Base-by-base conservation (phyloP, 2,888 invertebrate species). In the Synanthedon myopaeformis region DNA sequence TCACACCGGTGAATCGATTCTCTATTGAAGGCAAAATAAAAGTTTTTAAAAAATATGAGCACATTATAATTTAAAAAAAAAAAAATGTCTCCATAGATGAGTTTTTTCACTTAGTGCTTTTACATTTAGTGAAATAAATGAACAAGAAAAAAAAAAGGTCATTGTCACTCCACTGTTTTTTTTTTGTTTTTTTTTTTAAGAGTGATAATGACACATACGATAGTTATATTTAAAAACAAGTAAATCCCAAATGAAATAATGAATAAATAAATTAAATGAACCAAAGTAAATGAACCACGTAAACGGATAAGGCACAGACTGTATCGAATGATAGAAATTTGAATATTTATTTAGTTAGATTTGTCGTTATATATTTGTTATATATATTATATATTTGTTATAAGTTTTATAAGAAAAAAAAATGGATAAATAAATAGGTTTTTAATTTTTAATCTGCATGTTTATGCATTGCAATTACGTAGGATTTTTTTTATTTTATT, bases 281-380 rank as follows among this genome's bases (percentile, higher is more conserved):
- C 4, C 12, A 5, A 42, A 42, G 3, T n/a, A 6, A 45, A 13
- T 45, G 6, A 45, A 13, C 64, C 3, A 58, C 49, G 59, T 57
- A 61, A 63, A 61, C 61, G 68, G 67, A 64, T 58, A 57, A 62
- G 49, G 67, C 69, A 66, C 62, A 61, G 66, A 62, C 58, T 65
- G 63, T 63, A 59, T 61, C 60, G 57, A 54, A 65, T 64, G 56
- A 61, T 57, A 59, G 59, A 54, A 58, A 61, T 61, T n/a, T 64
- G 59, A 55, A 58, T 58, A 8, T 10, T 35, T 56, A 57, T 63
- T 61, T 59, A 59, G 58, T 60, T 60, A 57, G 57, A 51, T 42
- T 41, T 19, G 42, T 51, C 50, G 52, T n/a, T 49, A 35, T 2
- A 10, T 35, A 8, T 17, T 17, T 49, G 49, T 49, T 49, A 19